phyloP scores from a whole-genome alignment of 1,140 invertebrate species.

The Cotesia typhae region DNA sequence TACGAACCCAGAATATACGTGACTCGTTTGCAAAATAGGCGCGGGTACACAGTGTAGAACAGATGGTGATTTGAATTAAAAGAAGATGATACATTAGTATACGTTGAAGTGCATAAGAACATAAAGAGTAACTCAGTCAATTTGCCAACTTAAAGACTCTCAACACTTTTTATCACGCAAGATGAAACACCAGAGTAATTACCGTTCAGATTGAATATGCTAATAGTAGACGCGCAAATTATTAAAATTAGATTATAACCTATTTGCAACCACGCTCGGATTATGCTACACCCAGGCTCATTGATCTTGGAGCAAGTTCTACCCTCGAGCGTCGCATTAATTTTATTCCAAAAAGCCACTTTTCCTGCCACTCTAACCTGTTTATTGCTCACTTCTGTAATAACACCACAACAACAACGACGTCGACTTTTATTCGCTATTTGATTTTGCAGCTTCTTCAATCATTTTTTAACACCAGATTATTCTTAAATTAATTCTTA shows the following conservation, averaged over 20 bases:
- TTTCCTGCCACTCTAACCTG: not conserved
- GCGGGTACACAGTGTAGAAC: too few species aligned
- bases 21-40: too few species aligned
- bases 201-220: constrained; percentile 47
- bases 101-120: not conserved
- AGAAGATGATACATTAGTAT: too few species aligned
- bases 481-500: too few species aligned
- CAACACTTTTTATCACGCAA: constrained; percentile 11
- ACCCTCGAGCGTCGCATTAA: constrained; percentile 3
- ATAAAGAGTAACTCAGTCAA: constrained; percentile 1
- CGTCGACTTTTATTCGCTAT: too few species aligned
- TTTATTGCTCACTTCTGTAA: not conserved
- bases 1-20: too few species aligned
- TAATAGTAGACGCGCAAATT: constrained; percentile 38
- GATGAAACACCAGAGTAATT: constrained; percentile 43
- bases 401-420: not conserved
- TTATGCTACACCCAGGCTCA: constrained; percentile 7
- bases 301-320: constrained; percentile 19
- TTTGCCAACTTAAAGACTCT: constrained; percentile 1
- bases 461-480: too few species aligned
- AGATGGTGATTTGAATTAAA: too few species aligned
- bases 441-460: too few species aligned
- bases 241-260: constrained; percentile 47
- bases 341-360: not conserved
- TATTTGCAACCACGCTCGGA: constrained; percentile 36